phyloP scores from a whole-genome alignment of 2,113 vertebrate genomes.

The Oreochromis niloticus region DNA sequence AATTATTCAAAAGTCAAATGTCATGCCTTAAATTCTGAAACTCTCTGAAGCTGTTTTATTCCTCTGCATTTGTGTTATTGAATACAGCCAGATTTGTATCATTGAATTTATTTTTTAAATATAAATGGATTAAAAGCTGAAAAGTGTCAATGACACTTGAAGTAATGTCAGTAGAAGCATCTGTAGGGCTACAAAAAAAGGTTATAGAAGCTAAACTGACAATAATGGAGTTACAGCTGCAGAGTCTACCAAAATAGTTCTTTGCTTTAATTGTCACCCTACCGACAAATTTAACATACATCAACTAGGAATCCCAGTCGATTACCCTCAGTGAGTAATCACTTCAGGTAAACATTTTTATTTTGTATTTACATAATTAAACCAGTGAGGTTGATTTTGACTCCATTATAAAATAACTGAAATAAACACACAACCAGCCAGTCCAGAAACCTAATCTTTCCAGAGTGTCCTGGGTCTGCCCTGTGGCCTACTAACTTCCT shows the following conservation, averaged over 20 bases:
- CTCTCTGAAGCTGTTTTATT: background rate
- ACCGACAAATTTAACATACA: background rate
- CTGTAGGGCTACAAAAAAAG: background rate
- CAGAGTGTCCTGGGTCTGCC: background rate
- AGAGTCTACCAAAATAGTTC: background rate
- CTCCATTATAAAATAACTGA: background rate
- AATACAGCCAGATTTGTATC: background rate
- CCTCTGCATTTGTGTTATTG: background rate
- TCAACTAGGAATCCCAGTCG: background rate
- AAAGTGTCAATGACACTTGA: background rate
- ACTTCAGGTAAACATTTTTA: background rate
- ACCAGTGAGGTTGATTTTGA: background rate
- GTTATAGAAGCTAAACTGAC: background rate
- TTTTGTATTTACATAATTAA: background rate
- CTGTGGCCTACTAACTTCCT: background rate
- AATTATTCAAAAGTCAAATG: background rate
- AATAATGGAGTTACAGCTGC: background rate
- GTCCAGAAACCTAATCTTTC: background rate
- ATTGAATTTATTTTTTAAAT: background rate
- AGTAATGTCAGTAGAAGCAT: background rate
- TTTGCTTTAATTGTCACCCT: background rate
- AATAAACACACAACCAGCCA: background rate
- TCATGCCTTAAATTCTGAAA: background rate
- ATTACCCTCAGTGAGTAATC: background rate
- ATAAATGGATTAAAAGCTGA: background rate